Evolutionary conservation across 1,140 invertebrate species (phyloP).

Genomic region (Pemphigus obesinymphae): DNA sequence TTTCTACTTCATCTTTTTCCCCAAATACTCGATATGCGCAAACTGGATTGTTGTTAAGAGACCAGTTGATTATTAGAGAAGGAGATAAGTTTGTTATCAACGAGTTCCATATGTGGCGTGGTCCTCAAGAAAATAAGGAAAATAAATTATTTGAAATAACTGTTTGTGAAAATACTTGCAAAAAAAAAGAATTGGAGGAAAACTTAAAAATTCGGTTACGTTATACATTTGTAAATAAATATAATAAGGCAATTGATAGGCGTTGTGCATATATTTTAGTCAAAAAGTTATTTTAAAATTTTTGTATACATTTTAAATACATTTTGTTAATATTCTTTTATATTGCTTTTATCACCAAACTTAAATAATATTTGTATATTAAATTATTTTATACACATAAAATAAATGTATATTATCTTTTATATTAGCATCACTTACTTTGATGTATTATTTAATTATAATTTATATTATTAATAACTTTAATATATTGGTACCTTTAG

Average conservation of each 20-base stretch:
- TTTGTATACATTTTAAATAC: too few relatives aligned
- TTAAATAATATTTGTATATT: too few relatives aligned
- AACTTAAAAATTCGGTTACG: neutral
- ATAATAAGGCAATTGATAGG: neutral
- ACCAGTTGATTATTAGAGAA: neutral
- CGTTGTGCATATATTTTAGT: neutral
- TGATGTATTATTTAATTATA: too few relatives aligned
- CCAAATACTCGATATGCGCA: constrained; percentile 19
- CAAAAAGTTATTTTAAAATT: neutral
- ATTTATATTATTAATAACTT: too few relatives aligned
- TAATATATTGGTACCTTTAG: too few relatives aligned
- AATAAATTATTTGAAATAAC: too few relatives aligned
- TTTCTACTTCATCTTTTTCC: neutral
- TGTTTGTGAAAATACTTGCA: neutral
- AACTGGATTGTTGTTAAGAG: constrained; percentile 4
- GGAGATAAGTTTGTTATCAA: neutral
- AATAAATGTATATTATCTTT: too few relatives aligned
- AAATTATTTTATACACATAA: too few relatives aligned
- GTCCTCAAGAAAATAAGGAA: neutral
- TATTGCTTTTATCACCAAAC: too few relatives aligned
- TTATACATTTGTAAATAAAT: neutral
- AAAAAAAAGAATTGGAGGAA: neutral
- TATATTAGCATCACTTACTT: too few relatives aligned
- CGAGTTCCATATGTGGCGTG: constrained; percentile 9
- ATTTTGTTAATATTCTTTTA: too few relatives aligned